phyloP scores from a whole-genome alignment of 2,888 invertebrate genomes.

The Mythimna vitellina region DNA sequence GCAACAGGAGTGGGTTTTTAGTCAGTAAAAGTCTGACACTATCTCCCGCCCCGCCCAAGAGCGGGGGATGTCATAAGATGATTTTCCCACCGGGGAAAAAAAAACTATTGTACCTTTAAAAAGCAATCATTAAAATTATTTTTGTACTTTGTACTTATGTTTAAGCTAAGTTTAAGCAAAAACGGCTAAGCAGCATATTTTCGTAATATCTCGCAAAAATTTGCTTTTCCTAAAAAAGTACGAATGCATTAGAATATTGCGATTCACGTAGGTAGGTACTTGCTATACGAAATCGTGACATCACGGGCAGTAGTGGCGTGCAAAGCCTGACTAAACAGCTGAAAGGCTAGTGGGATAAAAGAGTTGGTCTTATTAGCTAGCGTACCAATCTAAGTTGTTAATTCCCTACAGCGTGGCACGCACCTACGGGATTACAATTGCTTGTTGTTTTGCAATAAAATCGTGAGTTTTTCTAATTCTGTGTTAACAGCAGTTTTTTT shows the following conservation, averaged over 20 bases:
- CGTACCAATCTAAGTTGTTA: slow-evolving; percentile 78
- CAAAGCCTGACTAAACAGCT: slow-evolving; percentile 31
- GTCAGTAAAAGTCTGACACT: no score
- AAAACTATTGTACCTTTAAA: no score
- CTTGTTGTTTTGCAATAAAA: slow-evolving; percentile 61
- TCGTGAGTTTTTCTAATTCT: slow-evolving; percentile 44
- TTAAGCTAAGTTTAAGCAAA: no score
- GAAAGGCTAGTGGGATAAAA: slow-evolving; percentile 62
- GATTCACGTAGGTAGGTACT: neutral
- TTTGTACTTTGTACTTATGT: no score
- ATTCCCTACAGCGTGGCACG: slow-evolving; percentile 71
- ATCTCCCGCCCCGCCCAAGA: no score
- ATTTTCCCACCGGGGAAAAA: no score
- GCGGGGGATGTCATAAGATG: no score
- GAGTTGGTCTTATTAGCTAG: slow-evolving; percentile 68
- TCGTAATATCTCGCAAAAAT: no score
- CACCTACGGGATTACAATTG: slow-evolving; percentile 70
- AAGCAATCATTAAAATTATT: no score
- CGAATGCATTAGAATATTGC: slow-evolving; percentile 7
- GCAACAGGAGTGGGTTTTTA: no score
- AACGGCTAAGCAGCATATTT: no score
- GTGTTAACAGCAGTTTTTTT: slow-evolving; percentile 3
- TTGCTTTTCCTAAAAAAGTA: neutral
- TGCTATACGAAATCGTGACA: slow-evolving; percentile 6
- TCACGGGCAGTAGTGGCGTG: slow-evolving; percentile 31